phyloP scores from a whole-genome alignment of 1,140 invertebrate genomes.

The Bombus huntii region DNA sequence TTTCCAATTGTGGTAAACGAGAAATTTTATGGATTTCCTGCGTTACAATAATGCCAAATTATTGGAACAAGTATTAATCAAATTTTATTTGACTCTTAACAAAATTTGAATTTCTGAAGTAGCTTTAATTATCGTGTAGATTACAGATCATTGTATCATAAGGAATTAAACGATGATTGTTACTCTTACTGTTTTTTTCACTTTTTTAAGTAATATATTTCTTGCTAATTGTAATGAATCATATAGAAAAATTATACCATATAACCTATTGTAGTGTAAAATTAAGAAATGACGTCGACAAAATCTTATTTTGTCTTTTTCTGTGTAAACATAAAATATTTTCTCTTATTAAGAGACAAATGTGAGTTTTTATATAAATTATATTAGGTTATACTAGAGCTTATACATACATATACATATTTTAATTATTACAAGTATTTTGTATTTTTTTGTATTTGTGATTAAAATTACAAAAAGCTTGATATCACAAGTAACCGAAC shows the following conservation, averaged over 20 bases:
- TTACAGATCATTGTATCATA: too few species aligned
- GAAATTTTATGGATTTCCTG: constrained; percentile 4
- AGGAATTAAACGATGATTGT: not conserved
- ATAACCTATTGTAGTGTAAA: not conserved
- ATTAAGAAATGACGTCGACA: not conserved
- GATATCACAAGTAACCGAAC: too few species aligned
- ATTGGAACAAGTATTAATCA: not conserved
- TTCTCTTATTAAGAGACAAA: not conserved
- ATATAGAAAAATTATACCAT: not conserved
- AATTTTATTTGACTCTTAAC: not conserved
- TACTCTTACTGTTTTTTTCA: not conserved
- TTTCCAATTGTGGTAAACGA: constrained; percentile 14
- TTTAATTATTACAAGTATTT: not conserved
- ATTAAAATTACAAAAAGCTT: not conserved
- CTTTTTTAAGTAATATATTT: not conserved
- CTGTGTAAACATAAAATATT: not conserved
- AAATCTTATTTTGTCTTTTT: not conserved
- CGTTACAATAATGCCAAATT: not conserved
- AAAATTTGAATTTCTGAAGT: not conserved
- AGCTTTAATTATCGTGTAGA: not conserved
- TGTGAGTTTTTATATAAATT: not conserved
- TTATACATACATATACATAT: not conserved
- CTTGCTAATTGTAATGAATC: not conserved
- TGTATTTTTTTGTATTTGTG: not conserved
- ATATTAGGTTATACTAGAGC: not conserved